Evolutionary conservation across 2,113 vertebrate species (phyloP).

Genomic region (Microtus oregoni): DNA sequence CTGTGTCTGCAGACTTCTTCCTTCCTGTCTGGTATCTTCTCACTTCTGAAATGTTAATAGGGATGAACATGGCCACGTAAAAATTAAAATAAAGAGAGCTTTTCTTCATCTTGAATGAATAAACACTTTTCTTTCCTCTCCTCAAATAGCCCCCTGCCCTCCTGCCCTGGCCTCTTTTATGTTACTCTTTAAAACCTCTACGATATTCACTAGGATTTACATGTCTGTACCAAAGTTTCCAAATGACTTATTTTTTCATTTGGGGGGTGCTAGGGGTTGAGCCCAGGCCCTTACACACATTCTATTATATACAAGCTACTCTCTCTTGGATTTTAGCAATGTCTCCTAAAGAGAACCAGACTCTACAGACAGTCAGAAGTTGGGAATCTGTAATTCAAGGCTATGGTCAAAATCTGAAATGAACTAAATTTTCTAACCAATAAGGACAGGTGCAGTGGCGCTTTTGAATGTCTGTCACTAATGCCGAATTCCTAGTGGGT

Average conservation of each 20-base stretch:
- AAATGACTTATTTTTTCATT: not conserved
- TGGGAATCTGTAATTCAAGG: not conserved
- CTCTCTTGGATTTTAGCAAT: not conserved
- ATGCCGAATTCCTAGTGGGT: not conserved
- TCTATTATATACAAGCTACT: not conserved
- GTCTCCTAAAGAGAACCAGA: not conserved
- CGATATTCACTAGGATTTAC: accelerated
- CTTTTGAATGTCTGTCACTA: accelerated
- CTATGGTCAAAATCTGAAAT: not conserved
- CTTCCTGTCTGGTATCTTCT: not conserved
- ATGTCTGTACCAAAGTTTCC: not conserved
- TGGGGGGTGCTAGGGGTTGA: not conserved
- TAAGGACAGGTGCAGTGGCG: not conserved
- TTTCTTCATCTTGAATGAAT: not conserved
- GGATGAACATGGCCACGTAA: not conserved
- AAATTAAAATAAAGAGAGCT: not conserved
- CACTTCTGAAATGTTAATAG: not conserved
- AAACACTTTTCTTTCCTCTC: not conserved
- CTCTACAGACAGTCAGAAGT: not conserved
- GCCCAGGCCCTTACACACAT: not conserved
- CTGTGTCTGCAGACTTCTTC: not conserved
- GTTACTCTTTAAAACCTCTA: not conserved
- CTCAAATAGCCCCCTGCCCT: not conserved
- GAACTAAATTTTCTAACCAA: not conserved
- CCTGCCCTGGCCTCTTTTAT: not conserved